Evolutionary conservation across 2,888 invertebrate species (phyloP).

Genomic region (Diarsia dahlii): DNA sequence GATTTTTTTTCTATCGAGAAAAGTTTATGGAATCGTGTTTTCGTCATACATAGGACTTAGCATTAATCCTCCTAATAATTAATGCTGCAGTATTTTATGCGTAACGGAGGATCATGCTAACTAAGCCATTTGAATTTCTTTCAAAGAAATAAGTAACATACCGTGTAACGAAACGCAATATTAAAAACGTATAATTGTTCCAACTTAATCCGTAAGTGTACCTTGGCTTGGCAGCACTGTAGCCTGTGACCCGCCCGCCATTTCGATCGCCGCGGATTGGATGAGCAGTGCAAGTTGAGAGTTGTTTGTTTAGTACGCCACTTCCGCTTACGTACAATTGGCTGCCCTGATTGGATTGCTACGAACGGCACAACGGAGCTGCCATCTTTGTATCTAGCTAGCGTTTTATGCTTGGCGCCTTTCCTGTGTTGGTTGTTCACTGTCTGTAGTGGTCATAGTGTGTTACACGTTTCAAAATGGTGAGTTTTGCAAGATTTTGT

Average conservation of each 20-base stretch:
- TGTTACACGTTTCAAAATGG: constrained; percentile 91
- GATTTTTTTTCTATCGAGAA: no score
- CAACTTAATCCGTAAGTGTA: constrained; percentile 55
- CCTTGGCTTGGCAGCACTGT: constrained; percentile 85
- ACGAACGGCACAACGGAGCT: constrained; percentile 77
- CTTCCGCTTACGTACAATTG: constrained; percentile 80
- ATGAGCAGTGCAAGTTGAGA: constrained; percentile 34
- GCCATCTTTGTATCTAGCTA: constrained; percentile 86
- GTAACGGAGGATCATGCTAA: no score
- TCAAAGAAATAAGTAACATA: background rate
- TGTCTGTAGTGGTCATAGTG: constrained; percentile 87
- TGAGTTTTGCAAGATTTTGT: constrained; percentile 90
- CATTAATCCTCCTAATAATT: no score
- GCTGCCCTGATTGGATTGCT: constrained; percentile 73
- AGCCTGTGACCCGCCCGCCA: constrained; percentile 73
- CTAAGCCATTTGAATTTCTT: background rate
- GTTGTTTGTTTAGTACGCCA: constrained; percentile 74
- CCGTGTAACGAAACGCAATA: constrained; percentile 64
- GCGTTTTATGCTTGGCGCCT: constrained; percentile 90
- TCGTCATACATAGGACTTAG: no score
- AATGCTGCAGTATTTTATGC: no score
- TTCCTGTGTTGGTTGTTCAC: constrained; percentile 88
- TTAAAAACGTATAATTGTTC: constrained; percentile 54
- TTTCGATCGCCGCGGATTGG: constrained; percentile 78
- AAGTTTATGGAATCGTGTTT: no score